Conservation (phyloP, 2,888 invertebrate genomes). For the Pammene aurita region DNA sequence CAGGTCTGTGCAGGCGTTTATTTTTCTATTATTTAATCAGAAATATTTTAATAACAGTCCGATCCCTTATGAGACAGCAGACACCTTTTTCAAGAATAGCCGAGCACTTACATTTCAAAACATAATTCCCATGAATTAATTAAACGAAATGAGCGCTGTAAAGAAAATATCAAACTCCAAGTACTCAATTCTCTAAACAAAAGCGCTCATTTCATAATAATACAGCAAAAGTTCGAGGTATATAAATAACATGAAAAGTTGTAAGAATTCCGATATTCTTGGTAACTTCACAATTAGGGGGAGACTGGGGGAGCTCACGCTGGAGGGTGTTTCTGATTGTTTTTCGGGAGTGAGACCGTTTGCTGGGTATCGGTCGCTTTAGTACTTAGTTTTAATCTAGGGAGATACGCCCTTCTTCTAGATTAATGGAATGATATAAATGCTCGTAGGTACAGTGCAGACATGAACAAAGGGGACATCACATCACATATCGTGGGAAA, state of each 20-base stretch:
- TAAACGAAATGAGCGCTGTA: neutral
- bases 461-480: too few relatives aligned
- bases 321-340: neutral
- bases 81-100: too few relatives aligned
- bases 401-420: neutral
- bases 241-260: slow-evolving; percentile 27
- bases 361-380: neutral
- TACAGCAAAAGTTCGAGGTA: slow-evolving; percentile 16
- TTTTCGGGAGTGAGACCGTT: neutral
- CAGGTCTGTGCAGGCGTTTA: too few relatives aligned
- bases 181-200: slow-evolving; percentile 17
- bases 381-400: neutral
- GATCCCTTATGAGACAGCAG: too few relatives aligned
- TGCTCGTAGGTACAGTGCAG: neutral
- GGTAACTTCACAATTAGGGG: slow-evolving; percentile 22
- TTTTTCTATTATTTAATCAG: too few relatives aligned
- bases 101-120: neutral
- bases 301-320: neutral
- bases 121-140: neutral
- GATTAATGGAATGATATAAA: neutral
- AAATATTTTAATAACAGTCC: too few relatives aligned
- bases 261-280: slow-evolving; percentile 16
- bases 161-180: slow-evolving; percentile 14
- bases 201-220: slow-evolving; percentile 10
- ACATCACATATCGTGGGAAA: too few relatives aligned